Conservation (phyloP, 2,113 vertebrate species). For the Chrysemys picta region DNA sequence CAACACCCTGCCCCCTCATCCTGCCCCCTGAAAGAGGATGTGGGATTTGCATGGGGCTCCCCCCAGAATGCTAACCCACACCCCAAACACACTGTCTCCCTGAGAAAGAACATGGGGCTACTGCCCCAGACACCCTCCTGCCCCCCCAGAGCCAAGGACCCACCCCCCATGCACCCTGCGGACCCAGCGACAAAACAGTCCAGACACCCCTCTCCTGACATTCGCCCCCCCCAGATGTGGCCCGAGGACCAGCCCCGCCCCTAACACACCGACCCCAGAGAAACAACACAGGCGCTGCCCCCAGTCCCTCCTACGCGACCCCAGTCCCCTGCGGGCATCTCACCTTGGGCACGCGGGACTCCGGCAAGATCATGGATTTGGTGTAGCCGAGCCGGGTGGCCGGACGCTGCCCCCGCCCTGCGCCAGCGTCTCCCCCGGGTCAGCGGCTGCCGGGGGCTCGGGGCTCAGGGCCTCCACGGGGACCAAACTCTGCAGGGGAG, state of each 20-base stretch:
- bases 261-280: too few species aligned
- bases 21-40: neutral
- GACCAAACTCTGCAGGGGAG: neutral
- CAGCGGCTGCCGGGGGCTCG: slow-evolving; percentile 54
- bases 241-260: neutral
- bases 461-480: neutral
- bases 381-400: slow-evolving; percentile 72
- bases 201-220: too few species aligned
- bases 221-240: too few species aligned
- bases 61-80: neutral
- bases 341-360: slow-evolving; percentile 76
- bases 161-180: neutral
- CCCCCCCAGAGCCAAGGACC: too few species aligned
- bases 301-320: too few species aligned
- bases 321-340: neutral
- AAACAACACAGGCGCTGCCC: too few species aligned
- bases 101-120: neutral
- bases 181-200: too few species aligned
- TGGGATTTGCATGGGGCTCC: neutral
- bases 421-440: slow-evolving; percentile 75
- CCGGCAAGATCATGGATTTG: slow-evolving; percentile 79
- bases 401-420: slow-evolving; percentile 28
- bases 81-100: neutral
- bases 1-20: neutral
- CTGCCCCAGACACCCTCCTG: neutral